These are phyloP conservation scores for Pachliopta kotzebuea DNA, from an alignment of 2,888 invertebrate genomes.

Conservation along the genomic window DNA sequence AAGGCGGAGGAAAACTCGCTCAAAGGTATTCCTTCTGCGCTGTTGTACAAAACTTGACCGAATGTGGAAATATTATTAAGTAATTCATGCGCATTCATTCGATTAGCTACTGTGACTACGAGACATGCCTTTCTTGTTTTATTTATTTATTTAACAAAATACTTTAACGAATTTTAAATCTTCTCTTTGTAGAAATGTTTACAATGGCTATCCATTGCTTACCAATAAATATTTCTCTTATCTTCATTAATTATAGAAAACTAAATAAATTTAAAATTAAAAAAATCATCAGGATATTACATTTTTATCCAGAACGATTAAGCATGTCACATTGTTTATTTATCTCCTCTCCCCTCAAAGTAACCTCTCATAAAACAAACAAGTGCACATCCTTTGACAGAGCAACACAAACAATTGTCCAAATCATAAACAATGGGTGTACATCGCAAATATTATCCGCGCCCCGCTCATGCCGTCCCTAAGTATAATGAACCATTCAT, in stretches of 20 bases:
- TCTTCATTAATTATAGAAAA: no score
- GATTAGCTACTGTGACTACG: slow-evolving; percentile 8
- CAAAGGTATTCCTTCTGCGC: slow-evolving; percentile 33
- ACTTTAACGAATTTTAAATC: no score
- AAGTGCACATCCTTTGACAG: slow-evolving; percentile 79
- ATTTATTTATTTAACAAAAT: background rate
- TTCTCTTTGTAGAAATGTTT: no score
- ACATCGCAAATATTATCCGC: slow-evolving; percentile 77
- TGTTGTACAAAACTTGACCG: slow-evolving; percentile 30
- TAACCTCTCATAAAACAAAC: slow-evolving; percentile 60
- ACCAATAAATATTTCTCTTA: no score
- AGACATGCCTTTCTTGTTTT: background rate
- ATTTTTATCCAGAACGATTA: slow-evolving; percentile 18
- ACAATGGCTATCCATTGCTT: no score
- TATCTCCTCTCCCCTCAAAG: slow-evolving; percentile 45
- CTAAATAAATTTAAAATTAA: no score
- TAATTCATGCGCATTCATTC: slow-evolving; percentile 20
- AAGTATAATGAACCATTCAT: slow-evolving; percentile 79
- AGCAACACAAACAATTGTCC: slow-evolving; percentile 77
- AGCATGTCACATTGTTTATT: slow-evolving; percentile 54
- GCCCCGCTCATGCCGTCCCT: slow-evolving; percentile 69
- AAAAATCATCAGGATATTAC: background rate
- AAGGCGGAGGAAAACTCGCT: slow-evolving; percentile 17
- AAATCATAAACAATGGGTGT: slow-evolving; percentile 78
- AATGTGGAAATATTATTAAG: slow-evolving; percentile 26